These are phyloP conservation scores for Aricia artaxerxes DNA, from an alignment of 2,888 invertebrate genomes.

Conservation along the genomic window DNA sequence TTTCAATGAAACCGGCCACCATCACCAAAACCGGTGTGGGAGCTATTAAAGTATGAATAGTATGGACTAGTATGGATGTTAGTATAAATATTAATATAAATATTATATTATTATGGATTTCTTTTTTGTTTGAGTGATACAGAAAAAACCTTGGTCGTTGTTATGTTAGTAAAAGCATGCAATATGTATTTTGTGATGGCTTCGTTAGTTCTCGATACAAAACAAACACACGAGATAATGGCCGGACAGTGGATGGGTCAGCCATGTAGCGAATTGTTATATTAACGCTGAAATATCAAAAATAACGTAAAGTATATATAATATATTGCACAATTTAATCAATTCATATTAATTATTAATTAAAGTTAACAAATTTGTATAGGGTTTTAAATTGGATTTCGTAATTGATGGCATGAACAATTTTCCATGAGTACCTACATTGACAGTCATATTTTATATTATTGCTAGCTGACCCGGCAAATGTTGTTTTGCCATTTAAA, in stretches of 20 bases:
- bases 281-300: constrained; percentile 5
- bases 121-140: background rate
- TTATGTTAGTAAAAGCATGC: background rate
- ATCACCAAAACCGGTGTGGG: no score
- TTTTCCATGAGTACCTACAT: no score
- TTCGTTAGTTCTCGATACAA: constrained; percentile 18
- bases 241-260: background rate
- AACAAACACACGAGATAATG: constrained; percentile 8
- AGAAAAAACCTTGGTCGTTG: background rate
- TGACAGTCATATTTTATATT: no score
- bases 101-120: no score
- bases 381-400: no score
- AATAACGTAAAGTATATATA: background rate
- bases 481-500: no score
- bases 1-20: no score
- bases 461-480: no score
- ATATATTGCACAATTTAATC: background rate
- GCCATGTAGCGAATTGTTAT: background rate
- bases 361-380: background rate
- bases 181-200: constrained; percentile 6
- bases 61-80: no score
- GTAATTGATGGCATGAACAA: no score
- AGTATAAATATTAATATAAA: no score
- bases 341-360: background rate
- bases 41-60: no score